Base-by-base conservation (phyloP, 23 tunicate species). In the Ciona savignyi region DNA sequence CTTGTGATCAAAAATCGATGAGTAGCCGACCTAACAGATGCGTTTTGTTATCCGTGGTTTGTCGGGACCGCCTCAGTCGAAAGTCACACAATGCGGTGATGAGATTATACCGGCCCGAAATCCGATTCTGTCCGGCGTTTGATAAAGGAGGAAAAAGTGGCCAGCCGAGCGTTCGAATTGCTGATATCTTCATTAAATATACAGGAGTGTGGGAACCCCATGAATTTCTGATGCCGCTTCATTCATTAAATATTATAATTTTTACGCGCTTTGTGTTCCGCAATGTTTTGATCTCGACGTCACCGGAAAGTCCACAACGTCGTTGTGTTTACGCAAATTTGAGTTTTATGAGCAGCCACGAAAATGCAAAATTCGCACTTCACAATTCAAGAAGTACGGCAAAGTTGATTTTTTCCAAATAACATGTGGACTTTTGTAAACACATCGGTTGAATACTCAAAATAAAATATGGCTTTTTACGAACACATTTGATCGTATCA, bases 141-240 rank as follows among this genome's bases (percentile, higher is more conserved):
- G 48, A 69, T 23, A 6, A 34, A 29, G 48, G 34, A 69, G 24
- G 73, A 33, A 34, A 33, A 69, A 66, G 30, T 66, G 56, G 9
- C 15, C 56, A 9, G 11, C 15, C 56, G 9, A 42, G 9, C 56
- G 11, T 6, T 6, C 11, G 56, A 42, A 42, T 42, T 15, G 56
- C 15, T 42, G 56, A 42, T 42, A 42, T 42, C 35, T 65, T 77
- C 89, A 83, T 83, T 70, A 83, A 83, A 83, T 70, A 83, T 83
- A 65, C 62, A 83, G 48, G 82, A 83, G 74, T 70, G 89, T 83
- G 89, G 24, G 89, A 83, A 71, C 24, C n/a, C 1, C 60, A 42
- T 68, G 80, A 82, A 74, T 82, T 61, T 82, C 73, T 74, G 66
- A 42, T 42, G 56, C 56, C 56, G 56, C 15, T 42, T 42, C 56